A percentile compares a stretch with the other conserved stretches of the same genome.
phyloP scores from a whole-genome alignment of 1,140 invertebrate species.

The Steinernema feltiae region DNA sequence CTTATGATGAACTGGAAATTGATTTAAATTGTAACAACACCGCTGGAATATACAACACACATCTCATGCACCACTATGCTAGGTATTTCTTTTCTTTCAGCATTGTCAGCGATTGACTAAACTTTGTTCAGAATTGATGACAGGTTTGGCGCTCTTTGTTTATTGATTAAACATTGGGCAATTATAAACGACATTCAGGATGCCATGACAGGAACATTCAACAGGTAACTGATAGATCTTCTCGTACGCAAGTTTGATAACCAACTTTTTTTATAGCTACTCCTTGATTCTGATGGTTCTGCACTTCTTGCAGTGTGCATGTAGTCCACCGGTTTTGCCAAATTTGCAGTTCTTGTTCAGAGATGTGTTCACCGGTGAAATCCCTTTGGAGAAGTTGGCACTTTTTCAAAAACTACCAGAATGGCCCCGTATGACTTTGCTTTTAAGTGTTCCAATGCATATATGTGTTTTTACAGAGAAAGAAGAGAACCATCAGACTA shows the following conservation, averaged over 20 bases:
- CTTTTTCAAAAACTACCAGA: constrained; percentile 26
- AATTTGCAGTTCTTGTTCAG: constrained; percentile 48
- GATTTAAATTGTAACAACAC: constrained; percentile 64
- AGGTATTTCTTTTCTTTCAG: too few species aligned
- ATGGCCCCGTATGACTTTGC: constrained; percentile 13
- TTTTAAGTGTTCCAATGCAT: neutral
- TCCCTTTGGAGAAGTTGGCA: constrained; percentile 21
- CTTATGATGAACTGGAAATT: constrained; percentile 17
- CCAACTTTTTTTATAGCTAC: constrained; percentile 70
- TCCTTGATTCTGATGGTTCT: constrained; percentile 88
- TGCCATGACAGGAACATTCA: constrained; percentile 82
- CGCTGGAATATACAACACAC: constrained; percentile 86
- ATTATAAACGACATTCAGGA: constrained; percentile 84
- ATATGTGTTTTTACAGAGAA: neutral
- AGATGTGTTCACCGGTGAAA: constrained; percentile 23
- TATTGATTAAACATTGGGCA: constrained; percentile 89
- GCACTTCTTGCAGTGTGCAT: constrained; percentile 85
- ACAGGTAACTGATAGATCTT: constrained; percentile 36
- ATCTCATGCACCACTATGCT: constrained; percentile 79
- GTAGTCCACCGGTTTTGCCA: constrained; percentile 46
- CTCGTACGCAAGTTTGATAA: neutral
- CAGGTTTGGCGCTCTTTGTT: constrained; percentile 79
- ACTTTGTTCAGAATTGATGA: constrained; percentile 72
- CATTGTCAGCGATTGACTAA: constrained; percentile 6
- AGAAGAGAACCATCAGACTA: constrained; percentile 66